Percentiles rank a stretch among this genome's conserved stretches.
Evolutionary conservation across 1,140 invertebrate genomes (phyloP).

Genomic region (Aplysia californica): DNA sequence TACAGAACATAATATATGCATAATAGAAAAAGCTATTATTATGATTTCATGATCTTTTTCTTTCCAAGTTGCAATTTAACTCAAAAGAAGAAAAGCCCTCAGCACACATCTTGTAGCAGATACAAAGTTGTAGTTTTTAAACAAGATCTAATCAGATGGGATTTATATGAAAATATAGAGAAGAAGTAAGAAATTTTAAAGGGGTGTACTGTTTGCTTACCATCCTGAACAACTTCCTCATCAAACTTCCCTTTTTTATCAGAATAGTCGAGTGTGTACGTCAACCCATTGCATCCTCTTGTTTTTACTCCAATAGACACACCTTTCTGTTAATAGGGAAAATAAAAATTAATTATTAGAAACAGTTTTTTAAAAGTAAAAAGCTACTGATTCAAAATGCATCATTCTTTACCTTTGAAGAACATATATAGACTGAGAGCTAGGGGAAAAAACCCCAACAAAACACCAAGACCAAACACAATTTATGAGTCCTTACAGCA

Average conservation of each 20-base stretch:
- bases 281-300: constrained; percentile 97
- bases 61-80: neutral
- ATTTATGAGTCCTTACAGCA: too few relatives aligned
- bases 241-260: constrained; percentile 92
- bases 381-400: neutral
- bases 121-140: neutral
- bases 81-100: neutral
- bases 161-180: neutral
- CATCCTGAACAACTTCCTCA: constrained; percentile 97
- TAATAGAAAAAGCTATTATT: too few relatives aligned
- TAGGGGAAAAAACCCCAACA: too few relatives aligned
- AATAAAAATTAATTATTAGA: neutral
- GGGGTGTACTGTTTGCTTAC: constrained; percentile 69
- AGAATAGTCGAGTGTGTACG: constrained; percentile 97
- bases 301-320: constrained; percentile 96
- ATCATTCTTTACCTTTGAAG: too few relatives aligned
- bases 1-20: too few relatives aligned
- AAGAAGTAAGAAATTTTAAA: neutral
- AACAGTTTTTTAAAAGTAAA: neutral
- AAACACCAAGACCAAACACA: too few relatives aligned
- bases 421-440: too few relatives aligned
- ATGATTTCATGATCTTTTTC: too few relatives aligned
- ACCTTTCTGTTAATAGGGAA: constrained; percentile 69
- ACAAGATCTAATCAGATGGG: neutral
- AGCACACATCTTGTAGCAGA: neutral